Evolutionary conservation across 2,113 vertebrate species (phyloP).

Genomic region (Anguilla japonica): DNA sequence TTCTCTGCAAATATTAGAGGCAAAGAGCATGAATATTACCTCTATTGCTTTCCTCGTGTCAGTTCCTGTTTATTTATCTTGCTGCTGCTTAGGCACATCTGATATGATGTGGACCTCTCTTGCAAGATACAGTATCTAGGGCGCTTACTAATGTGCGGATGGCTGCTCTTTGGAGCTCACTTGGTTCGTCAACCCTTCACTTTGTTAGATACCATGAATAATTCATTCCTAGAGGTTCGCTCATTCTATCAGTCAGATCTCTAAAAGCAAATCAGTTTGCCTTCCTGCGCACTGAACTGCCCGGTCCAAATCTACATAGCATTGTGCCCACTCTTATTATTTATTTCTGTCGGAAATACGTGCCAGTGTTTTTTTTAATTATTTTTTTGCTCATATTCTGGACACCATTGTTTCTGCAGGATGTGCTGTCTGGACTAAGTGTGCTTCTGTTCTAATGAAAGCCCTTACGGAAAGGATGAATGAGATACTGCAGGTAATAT

Average conservation of each 20-base stretch:
- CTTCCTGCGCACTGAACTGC: neutral
- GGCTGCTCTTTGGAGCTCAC: neutral
- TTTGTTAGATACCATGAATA: neutral
- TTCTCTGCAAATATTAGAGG: neutral
- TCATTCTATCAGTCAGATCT: neutral
- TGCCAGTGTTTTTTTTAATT: neutral
- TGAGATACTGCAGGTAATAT: neutral
- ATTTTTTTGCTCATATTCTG: neutral
- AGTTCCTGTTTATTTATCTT: slow-evolving; percentile 1
- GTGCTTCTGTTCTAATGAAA: neutral
- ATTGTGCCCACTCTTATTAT: too few relatives aligned
- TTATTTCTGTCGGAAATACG: neutral
- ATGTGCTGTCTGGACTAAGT: neutral
- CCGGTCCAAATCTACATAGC: too few relatives aligned
- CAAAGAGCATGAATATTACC: too few relatives aligned
- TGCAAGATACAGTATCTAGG: neutral
- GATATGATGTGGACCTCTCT: neutral
- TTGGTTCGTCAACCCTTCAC: neutral
- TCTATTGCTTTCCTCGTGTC: too few relatives aligned
- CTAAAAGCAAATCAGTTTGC: neutral
- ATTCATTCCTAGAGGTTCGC: neutral
- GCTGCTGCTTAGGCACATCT: neutral
- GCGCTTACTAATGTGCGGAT: neutral
- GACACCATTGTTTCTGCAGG: neutral
- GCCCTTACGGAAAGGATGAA: neutral